Base-by-base conservation (phyloP, 2,797 vertebrate species). In the Anabacerthia variegaticeps region DNA sequence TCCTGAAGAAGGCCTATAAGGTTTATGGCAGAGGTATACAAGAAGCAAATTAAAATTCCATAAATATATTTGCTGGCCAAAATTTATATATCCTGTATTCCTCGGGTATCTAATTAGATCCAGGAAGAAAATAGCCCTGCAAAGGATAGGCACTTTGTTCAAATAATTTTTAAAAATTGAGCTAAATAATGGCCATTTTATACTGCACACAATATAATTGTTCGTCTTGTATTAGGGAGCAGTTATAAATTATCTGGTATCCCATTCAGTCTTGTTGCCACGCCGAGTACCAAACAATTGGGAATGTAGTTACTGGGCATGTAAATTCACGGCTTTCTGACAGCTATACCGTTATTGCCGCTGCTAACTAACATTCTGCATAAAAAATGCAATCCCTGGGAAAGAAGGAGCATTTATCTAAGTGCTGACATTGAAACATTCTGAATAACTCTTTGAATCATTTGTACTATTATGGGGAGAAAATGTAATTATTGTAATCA, bases 401-500 rank as follows among this genome's bases (percentile, higher is more conserved):
- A 97, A 97, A 96, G 96, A 97, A 96, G 96, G 96, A 94, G 97
- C 97, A 97, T 96, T 96, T 96, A 95, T 96, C 96, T 97, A 97
- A 97, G 95, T 97, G 97, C 97, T 95, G 97, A 98, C 97, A 97
- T 95, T 89, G 95, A 97, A 97, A 95, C 92, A 96, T 96, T 96
- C 95, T 97, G 98, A 97, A 97, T 97, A 97, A 97, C 96, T 96
- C 97, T 96, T 94, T 96, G 95, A 96, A 97, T 95, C 94, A 96
- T 97, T 97, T 97, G 96, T 96, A 97, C 94, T 96, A 96, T 97
- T 97, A 97, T 97, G 94, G 97, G 92, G 96, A 97, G 96, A 97
- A 98, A 98, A 98, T 97, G 95, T 97, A 97, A 98, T 98, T 98
- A 98, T 97, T 97, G 94, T 97, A 97, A 97, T 97, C 97, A 97